These are phyloP conservation scores for Craniophora ligustri DNA, from an alignment of 2,888 invertebrate genomes.

Conservation along the genomic window DNA sequence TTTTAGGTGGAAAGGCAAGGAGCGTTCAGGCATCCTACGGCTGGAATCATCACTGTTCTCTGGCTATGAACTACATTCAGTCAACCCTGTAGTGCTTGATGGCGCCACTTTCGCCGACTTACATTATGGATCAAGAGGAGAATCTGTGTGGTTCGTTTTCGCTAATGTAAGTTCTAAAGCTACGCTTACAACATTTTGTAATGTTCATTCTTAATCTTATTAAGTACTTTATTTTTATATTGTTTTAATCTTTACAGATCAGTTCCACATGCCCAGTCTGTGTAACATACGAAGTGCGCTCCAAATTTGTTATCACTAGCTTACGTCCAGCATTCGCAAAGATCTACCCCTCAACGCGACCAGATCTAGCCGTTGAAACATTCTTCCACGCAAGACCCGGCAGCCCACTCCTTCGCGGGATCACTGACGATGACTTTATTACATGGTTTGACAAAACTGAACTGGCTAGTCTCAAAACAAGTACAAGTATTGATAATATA, in stretches of 20 bases:
- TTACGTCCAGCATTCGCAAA: constrained; percentile 90
- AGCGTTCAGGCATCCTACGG: constrained; percentile 89
- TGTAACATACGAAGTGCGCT: constrained; percentile 89
- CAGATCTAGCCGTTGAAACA: constrained; percentile 90
- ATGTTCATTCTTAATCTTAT: not conserved
- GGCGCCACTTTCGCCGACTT: constrained; percentile 89
- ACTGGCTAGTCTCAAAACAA: constrained; percentile 80
- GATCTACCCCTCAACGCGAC: constrained; percentile 89
- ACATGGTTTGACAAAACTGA: constrained; percentile 91
- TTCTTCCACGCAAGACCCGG: constrained; percentile 90
- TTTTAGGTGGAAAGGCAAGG: constrained; percentile 89
- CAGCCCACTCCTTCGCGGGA: constrained; percentile 89
- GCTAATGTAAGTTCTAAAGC: constrained; percentile 87
- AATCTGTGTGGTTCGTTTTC: constrained; percentile 91
- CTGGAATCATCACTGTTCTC: constrained; percentile 90
- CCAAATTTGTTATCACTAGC: constrained; percentile 89
- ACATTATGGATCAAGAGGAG: constrained; percentile 89
- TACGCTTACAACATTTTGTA: not conserved
- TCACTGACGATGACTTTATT: constrained; percentile 90
- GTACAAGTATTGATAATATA: constrained; percentile 83
- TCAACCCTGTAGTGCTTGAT: constrained; percentile 86
- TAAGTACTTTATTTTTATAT: not conserved
- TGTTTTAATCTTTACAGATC: constrained; percentile 73
- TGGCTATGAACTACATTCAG: constrained; percentile 89
- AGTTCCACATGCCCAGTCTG: constrained; percentile 90